Base-by-base conservation (phyloP, 2,113 vertebrate genomes). In the Labeo catla region DNA sequence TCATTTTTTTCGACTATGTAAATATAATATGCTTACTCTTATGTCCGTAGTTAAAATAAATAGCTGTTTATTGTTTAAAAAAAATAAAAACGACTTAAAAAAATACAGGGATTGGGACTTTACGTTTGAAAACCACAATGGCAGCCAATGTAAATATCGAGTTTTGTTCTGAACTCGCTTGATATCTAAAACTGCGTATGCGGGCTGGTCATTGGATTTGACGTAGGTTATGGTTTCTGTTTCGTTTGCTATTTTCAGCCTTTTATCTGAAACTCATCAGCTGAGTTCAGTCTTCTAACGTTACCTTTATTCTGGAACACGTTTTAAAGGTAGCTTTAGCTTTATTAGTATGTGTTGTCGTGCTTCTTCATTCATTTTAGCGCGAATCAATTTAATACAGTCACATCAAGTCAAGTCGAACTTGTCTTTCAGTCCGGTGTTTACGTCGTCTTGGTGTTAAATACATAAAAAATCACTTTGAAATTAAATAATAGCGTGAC, bases 301-400 rank as follows among this genome's bases (percentile, higher is more conserved):
- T 28, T 28, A 39, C 76, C 28, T 36, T 36, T 19, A 57, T 21
- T 10, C 15, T 57, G 19, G 15, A 57, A 34, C 16, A 77, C 76
- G 19, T 57, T 73, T 78, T 19, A 54, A 57, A 78, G 50, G 49
- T 78, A 78, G 50, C 28, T 39, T 19, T 21, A n/a, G 76, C 76
- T 57, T 39, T 11, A 16, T 57, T 34, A 39, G 9, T 77, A 77
- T 36, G 50, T 78, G 49, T 39, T 57, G 50, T 57, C 50, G 49
- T 4, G 74, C 68, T 21, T 72, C 57, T 8, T 59, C 19, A 8
- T n/a, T 59, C 8, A 57, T 72, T 19, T 43, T 45, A 72, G 39
- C 36, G 36, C 68, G 4, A 9, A 21, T 43, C 36, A 6, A 43
- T 72, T 2, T 43, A 43, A 72, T 72, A 36, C 19, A 11, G 10